phyloP scores from a whole-genome alignment of 2,888 invertebrate genomes.

The Chelonus formosanus region DNA sequence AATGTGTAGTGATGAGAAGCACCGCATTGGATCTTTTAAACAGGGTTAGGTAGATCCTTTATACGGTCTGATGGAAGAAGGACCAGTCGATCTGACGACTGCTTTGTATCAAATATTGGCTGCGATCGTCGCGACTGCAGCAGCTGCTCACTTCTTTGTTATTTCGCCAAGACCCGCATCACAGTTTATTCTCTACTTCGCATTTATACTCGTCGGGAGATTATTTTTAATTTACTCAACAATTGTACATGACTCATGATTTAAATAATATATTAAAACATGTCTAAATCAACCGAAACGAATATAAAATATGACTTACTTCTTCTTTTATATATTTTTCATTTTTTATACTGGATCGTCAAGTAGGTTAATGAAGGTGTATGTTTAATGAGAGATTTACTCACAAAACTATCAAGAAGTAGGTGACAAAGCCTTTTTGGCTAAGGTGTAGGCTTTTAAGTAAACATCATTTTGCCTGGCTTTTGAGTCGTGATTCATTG shows the following conservation, averaged over 20 bases:
- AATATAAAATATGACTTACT: not conserved
- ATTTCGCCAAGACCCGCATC: slow-evolving; percentile 29
- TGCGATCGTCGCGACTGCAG: slow-evolving; percentile 43
- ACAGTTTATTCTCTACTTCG: slow-evolving; percentile 11
- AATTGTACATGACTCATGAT: not conserved
- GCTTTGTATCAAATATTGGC: slow-evolving; percentile 57
- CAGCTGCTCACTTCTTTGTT: slow-evolving; percentile 55
- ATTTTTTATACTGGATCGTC: slow-evolving; percentile 29
- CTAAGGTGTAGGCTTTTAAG: not conserved
- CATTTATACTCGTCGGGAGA: not conserved
- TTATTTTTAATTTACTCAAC: too few species aligned
- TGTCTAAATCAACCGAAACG: too few species aligned
- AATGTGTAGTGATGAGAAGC: slow-evolving; percentile 47
- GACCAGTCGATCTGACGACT: slow-evolving; percentile 29
- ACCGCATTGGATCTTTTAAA: slow-evolving; percentile 37
- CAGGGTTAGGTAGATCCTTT: slow-evolving; percentile 48
- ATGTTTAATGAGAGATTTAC: slow-evolving; percentile 39
- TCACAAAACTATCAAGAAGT: not conserved
- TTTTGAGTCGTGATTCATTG: not conserved
- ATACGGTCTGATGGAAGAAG: slow-evolving; percentile 26
- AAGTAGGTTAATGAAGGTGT: slow-evolving; percentile 47
- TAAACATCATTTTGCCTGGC: slow-evolving; percentile 21
- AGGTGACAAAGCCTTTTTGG: too few species aligned
- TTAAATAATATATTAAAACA: not conserved
- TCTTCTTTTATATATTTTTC: slow-evolving; percentile 29